Evolutionary conservation across 2,888 invertebrate genomes (phyloP).

Genomic region (Caradrina clavipalpis): DNA sequence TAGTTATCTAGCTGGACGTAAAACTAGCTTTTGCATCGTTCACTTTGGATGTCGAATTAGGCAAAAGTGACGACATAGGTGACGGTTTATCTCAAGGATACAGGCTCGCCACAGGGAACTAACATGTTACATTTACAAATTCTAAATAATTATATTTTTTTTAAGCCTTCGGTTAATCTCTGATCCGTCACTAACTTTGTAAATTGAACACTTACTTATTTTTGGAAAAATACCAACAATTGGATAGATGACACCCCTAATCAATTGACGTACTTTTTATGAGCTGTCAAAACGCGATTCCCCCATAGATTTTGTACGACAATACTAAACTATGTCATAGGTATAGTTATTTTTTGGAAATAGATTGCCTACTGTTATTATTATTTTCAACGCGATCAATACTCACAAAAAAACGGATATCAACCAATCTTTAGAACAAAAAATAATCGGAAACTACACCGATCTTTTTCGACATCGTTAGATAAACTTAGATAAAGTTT

Average conservation of each 20-base stretch:
- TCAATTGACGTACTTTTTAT: no score
- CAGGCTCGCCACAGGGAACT: background rate
- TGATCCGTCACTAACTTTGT: no score
- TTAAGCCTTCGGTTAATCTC: background rate
- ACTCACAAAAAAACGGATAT: conserved; percentile 16
- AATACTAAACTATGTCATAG: no score
- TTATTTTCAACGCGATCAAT: background rate
- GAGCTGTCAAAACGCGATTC: no score
- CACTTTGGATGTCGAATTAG: conserved; percentile 21
- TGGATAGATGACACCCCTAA: no score
- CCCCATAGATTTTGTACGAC: no score
- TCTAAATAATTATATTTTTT: background rate
- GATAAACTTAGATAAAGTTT: conserved; percentile 19
- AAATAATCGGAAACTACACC: conserved; percentile 12
- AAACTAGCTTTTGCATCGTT: conserved; percentile 30
- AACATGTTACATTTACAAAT: background rate
- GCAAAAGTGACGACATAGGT: conserved; percentile 23
- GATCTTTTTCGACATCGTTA: conserved; percentile 41
- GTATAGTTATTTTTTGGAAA: no score
- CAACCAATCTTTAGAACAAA: conserved; percentile 13
- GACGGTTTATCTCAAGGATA: conserved; percentile 19
- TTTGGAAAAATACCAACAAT: background rate
- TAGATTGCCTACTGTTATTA: background rate
- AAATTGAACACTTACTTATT: no score
- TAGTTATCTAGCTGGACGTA: conserved; percentile 36